phyloP scores from a whole-genome alignment of 2,113 vertebrate species.

The Neodontobutis hainanensis region DNA sequence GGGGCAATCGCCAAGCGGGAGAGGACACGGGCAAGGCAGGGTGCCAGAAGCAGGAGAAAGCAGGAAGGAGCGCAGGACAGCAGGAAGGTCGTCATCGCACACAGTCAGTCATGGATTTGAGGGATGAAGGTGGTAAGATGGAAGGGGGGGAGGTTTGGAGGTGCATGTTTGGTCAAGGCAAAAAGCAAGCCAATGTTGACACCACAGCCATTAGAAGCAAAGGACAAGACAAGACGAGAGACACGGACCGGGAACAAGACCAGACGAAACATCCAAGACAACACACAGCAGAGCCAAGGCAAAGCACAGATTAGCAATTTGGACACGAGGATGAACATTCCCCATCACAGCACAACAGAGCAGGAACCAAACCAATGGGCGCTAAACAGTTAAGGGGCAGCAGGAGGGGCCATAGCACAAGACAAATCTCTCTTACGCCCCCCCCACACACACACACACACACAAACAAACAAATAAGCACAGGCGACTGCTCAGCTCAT shows the following conservation, averaged over 20 bases:
- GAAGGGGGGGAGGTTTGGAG: slow-evolving; percentile 39
- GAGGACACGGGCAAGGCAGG: slow-evolving; percentile 83
- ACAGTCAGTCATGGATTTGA: slow-evolving; percentile 87
- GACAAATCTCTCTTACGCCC: too few relatives aligned
- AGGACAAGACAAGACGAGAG: slow-evolving; percentile 73
- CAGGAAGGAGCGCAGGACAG: slow-evolving; percentile 88
- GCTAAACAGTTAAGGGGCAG: slow-evolving; percentile 21
- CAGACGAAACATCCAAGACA: slow-evolving; percentile 61
- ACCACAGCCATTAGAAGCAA: slow-evolving; percentile 81
- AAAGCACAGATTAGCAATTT: slow-evolving; percentile 96
- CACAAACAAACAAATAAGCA: slow-evolving; percentile 67
- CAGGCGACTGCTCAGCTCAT: slow-evolving; percentile 49
- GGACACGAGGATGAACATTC: slow-evolving; percentile 81
- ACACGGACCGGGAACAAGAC: slow-evolving; percentile 4
- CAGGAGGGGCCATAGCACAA: slow-evolving; percentile 39
- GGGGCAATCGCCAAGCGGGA: slow-evolving; percentile 86
- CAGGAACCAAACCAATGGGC: slow-evolving; percentile 59
- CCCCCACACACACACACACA: too few relatives aligned
- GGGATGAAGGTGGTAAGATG: slow-evolving; percentile 48
- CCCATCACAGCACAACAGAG: slow-evolving; percentile 65
- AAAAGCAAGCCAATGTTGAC: slow-evolving; percentile 89
- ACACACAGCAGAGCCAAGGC: slow-evolving; percentile 87
- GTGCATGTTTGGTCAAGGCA: slow-evolving; percentile 71
- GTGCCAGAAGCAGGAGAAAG: slow-evolving; percentile 80
- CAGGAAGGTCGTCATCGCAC: slow-evolving; percentile 83